phyloP scores from a whole-genome alignment of 2,113 vertebrate species.

The Lycaon pictus region DNA sequence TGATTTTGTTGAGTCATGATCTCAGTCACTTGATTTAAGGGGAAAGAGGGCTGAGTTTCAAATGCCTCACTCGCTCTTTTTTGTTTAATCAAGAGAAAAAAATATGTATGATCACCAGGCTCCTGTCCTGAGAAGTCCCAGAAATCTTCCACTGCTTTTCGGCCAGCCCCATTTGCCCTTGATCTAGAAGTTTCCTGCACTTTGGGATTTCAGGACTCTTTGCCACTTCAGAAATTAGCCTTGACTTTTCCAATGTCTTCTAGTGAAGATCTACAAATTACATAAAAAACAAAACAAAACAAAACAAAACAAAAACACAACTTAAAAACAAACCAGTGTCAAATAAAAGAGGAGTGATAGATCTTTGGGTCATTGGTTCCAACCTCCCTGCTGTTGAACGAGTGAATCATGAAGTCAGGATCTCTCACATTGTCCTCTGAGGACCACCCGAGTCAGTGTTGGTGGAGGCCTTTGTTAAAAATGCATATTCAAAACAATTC shows the following conservation, averaged over 20 bases:
- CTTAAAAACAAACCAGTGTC: neutral
- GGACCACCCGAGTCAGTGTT: neutral
- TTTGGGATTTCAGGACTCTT: neutral
- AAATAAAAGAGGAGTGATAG: neutral
- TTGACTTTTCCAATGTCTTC: neutral
- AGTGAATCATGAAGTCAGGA: neutral
- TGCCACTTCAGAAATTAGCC: constrained; percentile 25
- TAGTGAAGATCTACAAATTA: neutral
- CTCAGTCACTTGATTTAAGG: neutral
- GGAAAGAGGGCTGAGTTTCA: neutral
- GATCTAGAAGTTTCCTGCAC: neutral
- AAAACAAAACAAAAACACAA: neutral
- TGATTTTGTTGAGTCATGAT: neutral
- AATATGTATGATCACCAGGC: neutral
- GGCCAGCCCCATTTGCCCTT: neutral
- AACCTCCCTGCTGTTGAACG: neutral
- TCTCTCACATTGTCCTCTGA: neutral
- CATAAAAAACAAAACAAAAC: neutral
- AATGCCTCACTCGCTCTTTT: neutral
- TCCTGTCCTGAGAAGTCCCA: neutral
- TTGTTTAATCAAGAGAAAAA: neutral
- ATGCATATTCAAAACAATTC: neutral
- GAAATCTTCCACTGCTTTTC: neutral
- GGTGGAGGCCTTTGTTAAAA: neutral
- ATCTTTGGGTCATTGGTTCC: neutral